Conservation (phyloP, 2,888 invertebrate species). For the Trichogramma dendrolimi region DNA sequence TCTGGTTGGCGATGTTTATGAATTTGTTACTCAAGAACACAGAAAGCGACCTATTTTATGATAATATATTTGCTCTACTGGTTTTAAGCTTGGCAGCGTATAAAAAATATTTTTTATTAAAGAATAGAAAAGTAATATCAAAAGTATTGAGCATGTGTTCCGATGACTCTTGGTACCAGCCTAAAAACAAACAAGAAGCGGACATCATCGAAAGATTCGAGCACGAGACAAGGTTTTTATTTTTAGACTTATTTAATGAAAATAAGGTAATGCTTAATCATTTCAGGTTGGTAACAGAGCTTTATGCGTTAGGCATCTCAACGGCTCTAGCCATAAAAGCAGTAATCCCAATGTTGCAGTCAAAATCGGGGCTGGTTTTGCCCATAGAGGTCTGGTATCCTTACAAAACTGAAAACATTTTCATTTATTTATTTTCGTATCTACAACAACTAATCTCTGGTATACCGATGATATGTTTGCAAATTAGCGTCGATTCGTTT, state of each 20-base stretch:
- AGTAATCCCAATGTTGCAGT: conserved; percentile 7
- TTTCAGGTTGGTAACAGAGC: no score
- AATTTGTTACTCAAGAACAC: background rate
- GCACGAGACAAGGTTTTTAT: conserved; percentile 18
- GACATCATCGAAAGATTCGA: conserved; percentile 7
- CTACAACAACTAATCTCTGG: conserved; percentile 15
- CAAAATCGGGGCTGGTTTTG: conserved; percentile 10
- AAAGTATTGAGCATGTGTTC: conserved; percentile 6
- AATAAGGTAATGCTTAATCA: no score
- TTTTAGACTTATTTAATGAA: background rate
- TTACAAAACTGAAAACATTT: background rate
- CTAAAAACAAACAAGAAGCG: conserved; percentile 7
- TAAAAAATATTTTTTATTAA: conserved; percentile 17
- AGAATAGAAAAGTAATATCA: conserved; percentile 7
- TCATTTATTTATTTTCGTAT: conserved; percentile 11
- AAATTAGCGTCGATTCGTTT: conserved; percentile 9
- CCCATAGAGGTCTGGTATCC: conserved; percentile 19
- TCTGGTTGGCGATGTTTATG: conserved; percentile 6
- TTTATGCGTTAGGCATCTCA: background rate
- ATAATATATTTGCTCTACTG: conserved; percentile 19
- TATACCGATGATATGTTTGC: background rate
- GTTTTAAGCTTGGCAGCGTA: conserved; percentile 8
- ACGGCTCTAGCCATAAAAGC: conserved; percentile 1
- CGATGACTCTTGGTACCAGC: conserved; percentile 17
- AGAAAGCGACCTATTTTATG: conserved; percentile 7